These are phyloP conservation scores for Thumatha senex DNA, from an alignment of 2,888 invertebrate species.

Conservation along the genomic window DNA sequence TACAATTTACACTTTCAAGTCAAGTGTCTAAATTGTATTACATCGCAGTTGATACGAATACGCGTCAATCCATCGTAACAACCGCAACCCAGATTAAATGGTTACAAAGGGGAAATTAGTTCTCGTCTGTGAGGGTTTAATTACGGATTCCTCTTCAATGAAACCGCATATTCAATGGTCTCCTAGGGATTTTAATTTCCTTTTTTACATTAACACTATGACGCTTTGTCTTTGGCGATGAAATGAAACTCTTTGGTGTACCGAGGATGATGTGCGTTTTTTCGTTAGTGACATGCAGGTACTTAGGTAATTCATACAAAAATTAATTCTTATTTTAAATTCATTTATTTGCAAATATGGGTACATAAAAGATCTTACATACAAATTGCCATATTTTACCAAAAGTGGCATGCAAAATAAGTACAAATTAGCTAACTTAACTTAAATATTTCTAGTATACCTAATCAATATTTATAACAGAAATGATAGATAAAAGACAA, in stretches of 20 bases:
- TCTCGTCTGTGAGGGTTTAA: conserved; percentile 42
- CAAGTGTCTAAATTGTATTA: too few species aligned
- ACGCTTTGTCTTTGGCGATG: conserved; percentile 34
- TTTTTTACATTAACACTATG: conserved; percentile 35
- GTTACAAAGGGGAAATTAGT: conserved; percentile 36
- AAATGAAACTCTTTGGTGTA: conserved; percentile 22
- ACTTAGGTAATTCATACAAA: too few species aligned
- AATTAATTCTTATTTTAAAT: too few species aligned
- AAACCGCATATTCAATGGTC: conserved; percentile 38
- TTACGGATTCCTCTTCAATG: conserved; percentile 44
- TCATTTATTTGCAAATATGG: too few species aligned
- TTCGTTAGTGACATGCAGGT: background rate
- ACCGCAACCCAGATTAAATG: conserved; percentile 26
- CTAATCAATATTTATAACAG: too few species aligned
- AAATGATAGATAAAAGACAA: too few species aligned
- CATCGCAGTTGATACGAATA: background rate
- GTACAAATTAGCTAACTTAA: too few species aligned
- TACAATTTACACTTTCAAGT: too few species aligned
- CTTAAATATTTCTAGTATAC: too few species aligned
- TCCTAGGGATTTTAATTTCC: conserved; percentile 42
- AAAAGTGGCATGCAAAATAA: too few species aligned
- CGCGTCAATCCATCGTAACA: conserved; percentile 8
- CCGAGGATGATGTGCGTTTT: conserved; percentile 30
- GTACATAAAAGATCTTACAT: too few species aligned
- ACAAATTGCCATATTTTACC: too few species aligned